Base-by-base conservation (phyloP, 2,113 vertebrate genomes). In the Gopherus evgoodei region DNA sequence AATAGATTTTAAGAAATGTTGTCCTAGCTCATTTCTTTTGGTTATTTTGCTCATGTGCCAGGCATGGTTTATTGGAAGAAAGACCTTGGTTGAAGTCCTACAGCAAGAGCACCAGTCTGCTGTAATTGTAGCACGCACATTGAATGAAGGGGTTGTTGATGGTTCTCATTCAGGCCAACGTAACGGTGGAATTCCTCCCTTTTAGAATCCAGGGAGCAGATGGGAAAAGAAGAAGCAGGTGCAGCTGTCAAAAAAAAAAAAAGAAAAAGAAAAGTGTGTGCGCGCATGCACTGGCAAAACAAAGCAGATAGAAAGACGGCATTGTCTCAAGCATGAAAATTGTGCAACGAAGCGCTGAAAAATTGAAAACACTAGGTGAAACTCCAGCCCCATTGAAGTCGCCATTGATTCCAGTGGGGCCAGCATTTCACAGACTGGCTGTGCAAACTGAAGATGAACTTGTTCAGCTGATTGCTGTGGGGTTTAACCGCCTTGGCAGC, bases 211-310 rank as follows among this genome's bases (percentile, higher is more conserved):
- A 9, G 9, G 42, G 83, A 52, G 27, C 25, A 0, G 0, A 3
- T 42, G 5, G 38, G 47, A 14, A 54, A 49, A 83, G 75, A 49
- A 3, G 90, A 44, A n/a, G 75, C 82, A 82, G 83, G 88, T 81
- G 53, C 21, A 5, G 81, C 0, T 57, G 54, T 6, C 9, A 2
- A 59, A 59, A 59, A 27, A 25, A 56, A 22, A 38, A 21, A 24
- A 27, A 35, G 35, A 44, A 44, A 44, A 44, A 42, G 42, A 42
- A 44, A 29, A 17, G 25, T 11, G 9, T n/a, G 16, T 2, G 54
- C 1, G 0, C 10, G 2, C 0, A 0, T 82, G 50, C 0, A 12
- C 21, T 14, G 42, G 72, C 10, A 9, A 9, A n/a, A 44, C 12
- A 14, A 27, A 22, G 75, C 65, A 38, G 35, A 11, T 38, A 8